These are phyloP conservation scores for Drosophila greeni DNA, from an alignment of 2,888 invertebrate genomes.

Conservation along the genomic window DNA sequence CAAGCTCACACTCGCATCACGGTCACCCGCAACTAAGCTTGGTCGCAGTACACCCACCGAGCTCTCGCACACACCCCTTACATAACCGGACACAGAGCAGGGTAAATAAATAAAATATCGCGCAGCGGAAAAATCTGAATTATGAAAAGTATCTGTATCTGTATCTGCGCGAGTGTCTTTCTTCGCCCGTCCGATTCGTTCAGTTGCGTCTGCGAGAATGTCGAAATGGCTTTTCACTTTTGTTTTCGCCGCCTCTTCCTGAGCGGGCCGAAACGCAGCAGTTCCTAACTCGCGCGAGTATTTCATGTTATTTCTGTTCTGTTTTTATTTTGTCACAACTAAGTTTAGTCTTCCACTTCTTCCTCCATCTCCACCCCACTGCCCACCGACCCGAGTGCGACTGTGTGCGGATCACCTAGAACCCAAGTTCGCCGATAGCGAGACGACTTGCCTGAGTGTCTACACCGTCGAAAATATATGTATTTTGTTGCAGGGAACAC, in stretches of 20 bases:
- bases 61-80: constrained; percentile 46
- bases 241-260: constrained; percentile 53
- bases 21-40: constrained; percentile 25
- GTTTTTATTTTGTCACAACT: constrained; percentile 46
- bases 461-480: constrained; percentile 1
- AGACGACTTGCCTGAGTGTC: constrained; percentile 7
- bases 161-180: constrained; percentile 42
- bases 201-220: constrained; percentile 64
- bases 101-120: constrained; percentile 65
- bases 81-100: constrained; percentile 48
- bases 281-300: constrained; percentile 42
- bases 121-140: constrained; percentile 61
- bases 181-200: constrained; percentile 56
- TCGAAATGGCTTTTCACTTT: constrained; percentile 51
- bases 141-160: constrained; percentile 60
- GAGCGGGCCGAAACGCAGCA: constrained; percentile 47
- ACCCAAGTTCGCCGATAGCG: constrained; percentile 12
- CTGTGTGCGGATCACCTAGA: constrained; percentile 32
- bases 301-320: constrained; percentile 38
- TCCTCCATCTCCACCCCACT: neutral
- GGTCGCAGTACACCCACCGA: constrained; percentile 30
- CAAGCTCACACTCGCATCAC: constrained; percentile 49
- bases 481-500: neutral
- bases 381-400: constrained; percentile 4
- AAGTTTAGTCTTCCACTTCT: constrained; percentile 38